Percentiles rank a stretch among this genome's conserved stretches.
These are phyloP conservation scores for Pandion haliaetus DNA, from an alignment of 2,113 vertebrate genomes.

Conservation along the genomic window DNA sequence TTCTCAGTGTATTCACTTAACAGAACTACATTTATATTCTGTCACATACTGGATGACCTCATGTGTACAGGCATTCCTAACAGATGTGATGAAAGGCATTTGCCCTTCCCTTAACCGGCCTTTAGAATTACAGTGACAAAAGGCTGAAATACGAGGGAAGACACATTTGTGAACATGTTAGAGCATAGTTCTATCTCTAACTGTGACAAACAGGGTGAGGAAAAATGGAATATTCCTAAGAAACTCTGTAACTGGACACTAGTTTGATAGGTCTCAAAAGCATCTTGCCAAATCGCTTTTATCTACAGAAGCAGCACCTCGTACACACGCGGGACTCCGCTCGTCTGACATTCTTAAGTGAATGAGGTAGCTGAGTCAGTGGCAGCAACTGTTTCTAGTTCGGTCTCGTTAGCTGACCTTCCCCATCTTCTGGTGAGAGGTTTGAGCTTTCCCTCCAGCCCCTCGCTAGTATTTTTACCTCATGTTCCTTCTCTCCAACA, in stretches of 20 bases:
- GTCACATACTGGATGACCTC: not conserved
- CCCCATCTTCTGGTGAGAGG: not conserved
- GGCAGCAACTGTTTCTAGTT: not conserved
- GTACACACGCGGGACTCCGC: not conserved
- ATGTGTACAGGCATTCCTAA: not conserved
- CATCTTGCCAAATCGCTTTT: not conserved
- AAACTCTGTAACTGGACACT: not conserved
- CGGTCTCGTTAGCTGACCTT: not conserved
- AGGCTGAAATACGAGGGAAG: not conserved
- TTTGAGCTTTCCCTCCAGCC: not conserved
- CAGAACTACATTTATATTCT: not conserved
- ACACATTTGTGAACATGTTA: not conserved
- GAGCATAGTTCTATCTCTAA: not conserved
- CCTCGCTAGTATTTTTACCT: not conserved
- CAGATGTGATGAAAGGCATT: not conserved
- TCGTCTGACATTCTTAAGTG: not conserved
- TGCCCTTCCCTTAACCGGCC: not conserved
- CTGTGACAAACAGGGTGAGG: not conserved
- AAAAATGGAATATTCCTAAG: not conserved
- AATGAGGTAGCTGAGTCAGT: not conserved
- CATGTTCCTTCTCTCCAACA: not conserved
- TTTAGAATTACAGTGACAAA: not conserved
- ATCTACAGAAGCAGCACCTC: not conserved
- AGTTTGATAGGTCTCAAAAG: not conserved
- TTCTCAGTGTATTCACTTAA: not conserved